Conservation (phyloP, 2,113 vertebrate genomes). For the Zapus hudsonius region DNA sequence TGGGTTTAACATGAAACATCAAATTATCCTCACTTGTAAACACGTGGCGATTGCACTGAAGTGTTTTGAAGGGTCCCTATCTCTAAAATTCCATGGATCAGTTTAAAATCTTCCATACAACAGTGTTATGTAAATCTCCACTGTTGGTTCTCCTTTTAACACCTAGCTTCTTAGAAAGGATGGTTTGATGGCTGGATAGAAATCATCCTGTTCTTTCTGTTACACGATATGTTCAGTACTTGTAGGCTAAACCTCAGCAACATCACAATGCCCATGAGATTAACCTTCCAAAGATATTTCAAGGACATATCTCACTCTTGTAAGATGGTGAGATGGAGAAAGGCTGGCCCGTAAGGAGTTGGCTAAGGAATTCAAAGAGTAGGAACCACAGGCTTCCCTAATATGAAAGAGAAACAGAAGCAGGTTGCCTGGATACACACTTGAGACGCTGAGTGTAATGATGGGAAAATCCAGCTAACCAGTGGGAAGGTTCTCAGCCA, state of each 20-base stretch:
- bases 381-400: neutral
- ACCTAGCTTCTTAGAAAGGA: neutral
- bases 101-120: neutral
- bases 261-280: neutral
- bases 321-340: neutral
- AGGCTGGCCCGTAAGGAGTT: neutral
- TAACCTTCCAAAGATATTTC: neutral
- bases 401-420: neutral
- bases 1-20: neutral
- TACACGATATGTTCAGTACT: accelerated
- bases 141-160: neutral
- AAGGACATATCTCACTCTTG: neutral
- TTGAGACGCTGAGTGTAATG: neutral
- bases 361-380: neutral
- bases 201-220: neutral
- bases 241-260: too few relatives aligned
- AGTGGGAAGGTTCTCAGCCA: neutral
- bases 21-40: neutral
- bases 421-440: neutral
- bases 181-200: too few relatives aligned
- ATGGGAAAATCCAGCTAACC: neutral
- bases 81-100: neutral
- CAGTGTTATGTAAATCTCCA: too few relatives aligned
- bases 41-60: neutral
- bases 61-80: neutral